Evolutionary conservation across 1,140 invertebrate species (phyloP), one percentile per base, ranked within the genome.

Genomic region (Calycopis cecrops): DNA sequence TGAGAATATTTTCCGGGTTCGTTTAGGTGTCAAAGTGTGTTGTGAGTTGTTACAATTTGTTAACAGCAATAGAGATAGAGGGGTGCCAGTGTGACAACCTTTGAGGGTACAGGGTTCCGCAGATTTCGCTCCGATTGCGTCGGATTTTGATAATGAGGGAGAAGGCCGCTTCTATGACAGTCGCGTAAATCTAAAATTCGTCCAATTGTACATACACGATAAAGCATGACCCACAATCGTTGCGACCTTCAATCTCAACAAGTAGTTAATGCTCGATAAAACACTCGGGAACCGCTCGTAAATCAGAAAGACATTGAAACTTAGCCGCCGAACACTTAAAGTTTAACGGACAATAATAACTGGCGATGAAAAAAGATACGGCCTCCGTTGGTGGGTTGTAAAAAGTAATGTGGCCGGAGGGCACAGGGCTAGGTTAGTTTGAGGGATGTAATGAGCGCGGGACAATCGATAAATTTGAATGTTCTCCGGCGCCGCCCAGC

Each of bases 381-480:
- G 69, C 66, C 70, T 69, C 63, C 65, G 60, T 61, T 57, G 64
- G 60, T 58, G 59, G 57, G 62, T 68, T 62, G 79, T 80, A 83
- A 84, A 85, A 85, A 80, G 70, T 83, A 83, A 83, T 80, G 79
- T 80, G 72, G 63, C 60, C 42, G 21, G 21, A 33, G n/a, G 48
- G 48, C n/a, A n/a, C 33, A 84, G 79, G 81, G 81, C 79, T 82
- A 81, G 79, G 78, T 81, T 74, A 67, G 73, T 78, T 82, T 80
- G 79, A 86, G 79, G 75, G 76, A 83, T 84, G 81, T 85, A 81
- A 83, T 74, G 64, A 73, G 64, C 62, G 73, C 60, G 71, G 76
- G 76, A 83, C 79, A 86, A 86, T 86, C 81, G 81, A 86, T 86
- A 86, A 86, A 86, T 86, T 86, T 86, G 83, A 86, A 86, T 86